Evolutionary conservation across 1,140 invertebrate genomes (phyloP).

Genomic region (Eurosta solidaginis): DNA sequence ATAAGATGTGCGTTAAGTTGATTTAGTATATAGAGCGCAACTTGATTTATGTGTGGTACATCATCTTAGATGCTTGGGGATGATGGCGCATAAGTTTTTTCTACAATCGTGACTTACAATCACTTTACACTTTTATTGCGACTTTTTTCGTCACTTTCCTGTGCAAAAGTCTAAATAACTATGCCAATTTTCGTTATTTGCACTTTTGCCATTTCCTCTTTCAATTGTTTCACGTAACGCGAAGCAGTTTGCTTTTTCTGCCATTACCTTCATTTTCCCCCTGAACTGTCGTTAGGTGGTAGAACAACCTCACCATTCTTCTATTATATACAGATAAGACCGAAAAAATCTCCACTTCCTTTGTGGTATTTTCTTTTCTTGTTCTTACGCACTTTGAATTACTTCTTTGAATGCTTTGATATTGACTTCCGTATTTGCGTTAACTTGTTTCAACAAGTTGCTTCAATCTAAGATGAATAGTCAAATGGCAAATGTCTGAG

Average conservation of each 20-base stretch:
- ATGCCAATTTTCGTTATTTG: background rate
- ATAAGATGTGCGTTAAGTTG: constrained; percentile 14
- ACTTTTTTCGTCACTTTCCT: background rate
- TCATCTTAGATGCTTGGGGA: background rate
- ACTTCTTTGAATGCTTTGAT: constrained; percentile 3
- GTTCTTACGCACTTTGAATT: background rate
- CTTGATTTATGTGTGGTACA: background rate
- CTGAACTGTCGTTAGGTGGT: background rate
- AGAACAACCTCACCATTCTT: background rate
- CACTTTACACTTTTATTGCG: background rate
- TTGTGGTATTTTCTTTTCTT: background rate
- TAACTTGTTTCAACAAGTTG: constrained; percentile 19
- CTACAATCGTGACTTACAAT: background rate
- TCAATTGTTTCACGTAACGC: too few relatives aligned
- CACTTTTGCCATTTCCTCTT: constrained; percentile 6
- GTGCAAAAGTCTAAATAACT: background rate
- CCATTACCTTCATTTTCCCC: background rate
- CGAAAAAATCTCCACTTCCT: too few relatives aligned
- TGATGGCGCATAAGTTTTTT: background rate
- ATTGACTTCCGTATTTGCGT: constrained; percentile 12
- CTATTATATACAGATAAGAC: background rate
- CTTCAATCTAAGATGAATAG: constrained; percentile 12
- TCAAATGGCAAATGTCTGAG: background rate
- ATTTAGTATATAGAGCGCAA: constrained; percentile 5
- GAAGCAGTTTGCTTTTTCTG: background rate